Base-by-base conservation (phyloP, 2,797 vertebrate genomes). In the Xenops minutus region DNA sequence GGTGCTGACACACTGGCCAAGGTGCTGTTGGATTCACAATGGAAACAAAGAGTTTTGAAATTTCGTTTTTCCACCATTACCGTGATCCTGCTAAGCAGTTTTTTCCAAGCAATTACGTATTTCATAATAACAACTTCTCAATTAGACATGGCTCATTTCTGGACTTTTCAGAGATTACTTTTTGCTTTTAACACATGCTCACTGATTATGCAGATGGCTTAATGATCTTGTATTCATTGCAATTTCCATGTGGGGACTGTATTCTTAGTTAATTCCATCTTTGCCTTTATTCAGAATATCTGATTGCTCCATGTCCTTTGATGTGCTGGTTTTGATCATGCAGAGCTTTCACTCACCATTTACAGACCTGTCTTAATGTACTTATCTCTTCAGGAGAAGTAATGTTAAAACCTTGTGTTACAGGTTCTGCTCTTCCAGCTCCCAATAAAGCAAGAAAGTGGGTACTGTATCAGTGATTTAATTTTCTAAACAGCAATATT, bases 181-280 rank as follows among this genome's bases (percentile, higher is more conserved):
- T 64, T 75, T 79, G 69, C 80, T 95, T 95, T 96, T 95, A 88
- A 73, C 44, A 81, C 59, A 63, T 7, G n/a, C 46, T 92, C 43
- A 12, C 48, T 95, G 63, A 87, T 92, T 95, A 76, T 86, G 76
- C 69, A 88, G 94, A 83, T 93, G 82, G 41, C 30, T 92, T 89
- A 84, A 93, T 78, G 88, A 72, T 55, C 82, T 61, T 10, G 44
- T 14, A 81, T 77, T 88, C 59, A 67, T 59, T 66, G 43, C 55
- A 80, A 2, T 74, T 34, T 78, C 81, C 62, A 1, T 22, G 54
- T 55, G 69, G 69, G 81, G 80, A 72, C 43, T 58, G 62, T 54
- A 22, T 62, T 84, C 46, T 83, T 26, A 20, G 36, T 29, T 83
- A 81, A 89, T 92, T 86, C 80, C 36, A 27, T 78, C 58, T 75